Percentiles rank a stretch among this genome's conserved stretches.
Conservation (phyloP, 1,140 invertebrate genomes). For the Harlomillsia oculata region DNA sequence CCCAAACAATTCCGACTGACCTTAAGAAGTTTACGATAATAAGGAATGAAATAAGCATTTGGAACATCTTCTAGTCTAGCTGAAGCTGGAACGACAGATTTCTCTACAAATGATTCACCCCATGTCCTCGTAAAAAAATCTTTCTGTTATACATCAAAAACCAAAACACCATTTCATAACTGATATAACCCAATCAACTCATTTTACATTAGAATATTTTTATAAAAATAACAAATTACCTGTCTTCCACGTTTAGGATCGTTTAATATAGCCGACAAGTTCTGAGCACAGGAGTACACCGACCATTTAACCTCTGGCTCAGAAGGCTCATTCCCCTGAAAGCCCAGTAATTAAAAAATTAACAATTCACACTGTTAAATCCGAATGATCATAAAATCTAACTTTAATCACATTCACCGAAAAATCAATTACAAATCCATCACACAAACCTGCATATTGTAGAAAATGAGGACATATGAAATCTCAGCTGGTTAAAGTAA, state of each 20-base stretch:
- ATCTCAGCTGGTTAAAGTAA: too few species aligned
- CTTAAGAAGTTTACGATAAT: slow-evolving; percentile 66
- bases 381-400: too few species aligned
- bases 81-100: slow-evolving; percentile 60
- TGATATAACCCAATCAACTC: background rate
- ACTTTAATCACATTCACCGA: too few species aligned
- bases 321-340: too few species aligned
- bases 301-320: slow-evolving; percentile 29
- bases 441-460: too few species aligned
- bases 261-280: slow-evolving; percentile 90
- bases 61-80: slow-evolving; percentile 74
- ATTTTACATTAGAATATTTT: too few species aligned
- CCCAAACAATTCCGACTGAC: slow-evolving; percentile 21
- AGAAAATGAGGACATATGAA: too few species aligned
- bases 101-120: slow-evolving; percentile 89
- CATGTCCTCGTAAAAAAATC: slow-evolving; percentile 96
- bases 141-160: too few species aligned
- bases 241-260: slow-evolving; percentile 85
- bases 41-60: slow-evolving; percentile 74
- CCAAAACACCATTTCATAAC: too few species aligned
- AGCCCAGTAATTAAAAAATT: too few species aligned
- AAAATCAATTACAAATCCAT: too few species aligned
- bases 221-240: slow-evolving; percentile 40
- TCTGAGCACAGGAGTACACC: slow-evolving; percentile 62
- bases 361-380: too few species aligned